Evolutionary conservation across 2,113 vertebrate species (phyloP).

Genomic region (Petrocephalus microphthalmus): DNA sequence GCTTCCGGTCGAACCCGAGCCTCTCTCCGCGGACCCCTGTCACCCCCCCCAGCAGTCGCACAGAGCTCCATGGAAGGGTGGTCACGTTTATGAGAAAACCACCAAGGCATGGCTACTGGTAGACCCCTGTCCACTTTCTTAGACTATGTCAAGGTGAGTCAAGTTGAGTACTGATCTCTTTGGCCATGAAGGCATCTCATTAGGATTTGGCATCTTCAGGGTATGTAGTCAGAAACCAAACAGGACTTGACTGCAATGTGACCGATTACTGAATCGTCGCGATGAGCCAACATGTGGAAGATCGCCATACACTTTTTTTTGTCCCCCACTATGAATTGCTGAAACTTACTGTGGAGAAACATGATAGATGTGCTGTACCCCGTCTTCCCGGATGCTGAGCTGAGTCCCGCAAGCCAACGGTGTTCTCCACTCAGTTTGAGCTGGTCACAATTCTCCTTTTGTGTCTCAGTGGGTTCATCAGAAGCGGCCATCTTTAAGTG

Average conservation of each 20-base stretch:
- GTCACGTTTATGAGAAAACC: not conserved
- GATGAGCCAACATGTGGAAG: not conserved
- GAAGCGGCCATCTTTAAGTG: not conserved
- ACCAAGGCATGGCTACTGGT: not conserved
- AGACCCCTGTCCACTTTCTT: not conserved
- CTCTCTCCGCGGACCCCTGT: not conserved
- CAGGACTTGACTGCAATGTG: not conserved
- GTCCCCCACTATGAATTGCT: not conserved
- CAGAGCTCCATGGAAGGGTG: not conserved
- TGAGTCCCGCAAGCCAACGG: not conserved
- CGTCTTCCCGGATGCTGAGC: not conserved
- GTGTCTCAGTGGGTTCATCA: not conserved
- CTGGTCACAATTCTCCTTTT: not conserved
- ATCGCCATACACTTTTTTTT: not conserved
- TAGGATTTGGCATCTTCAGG: not conserved
- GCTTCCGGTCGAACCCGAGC: not conserved
- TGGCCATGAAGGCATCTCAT: not conserved
- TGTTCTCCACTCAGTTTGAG: not conserved
- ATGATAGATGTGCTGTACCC: not conserved
- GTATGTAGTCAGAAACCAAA: not conserved
- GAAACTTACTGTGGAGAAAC: not conserved
- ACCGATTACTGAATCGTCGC: not conserved
- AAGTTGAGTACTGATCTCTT: not conserved
- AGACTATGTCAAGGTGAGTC: not conserved
- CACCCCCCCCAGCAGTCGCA: not conserved